Evolutionary conservation across 1,140 invertebrate genomes (phyloP).

Genomic region (Schlechtendalia chinensis): DNA sequence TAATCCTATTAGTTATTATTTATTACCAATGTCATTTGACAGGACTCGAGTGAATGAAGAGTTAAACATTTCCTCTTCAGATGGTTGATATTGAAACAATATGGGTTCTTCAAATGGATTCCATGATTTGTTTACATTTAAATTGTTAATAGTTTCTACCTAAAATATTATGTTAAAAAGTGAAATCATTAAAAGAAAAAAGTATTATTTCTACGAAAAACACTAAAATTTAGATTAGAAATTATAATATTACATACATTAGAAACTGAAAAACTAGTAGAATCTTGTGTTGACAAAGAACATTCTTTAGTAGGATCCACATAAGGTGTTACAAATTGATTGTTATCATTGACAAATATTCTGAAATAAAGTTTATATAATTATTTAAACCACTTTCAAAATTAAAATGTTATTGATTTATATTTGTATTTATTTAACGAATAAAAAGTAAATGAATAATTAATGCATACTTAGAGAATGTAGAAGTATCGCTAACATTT

Average conservation of each 20-base stretch:
- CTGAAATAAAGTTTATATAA: slow-evolving; percentile 58
- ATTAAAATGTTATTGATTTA: not conserved
- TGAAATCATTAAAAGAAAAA: not conserved
- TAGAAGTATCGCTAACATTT: slow-evolving; percentile 84
- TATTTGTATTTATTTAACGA: not conserved
- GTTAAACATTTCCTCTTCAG: slow-evolving; percentile 20
- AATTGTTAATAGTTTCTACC: slow-evolving; percentile 30
- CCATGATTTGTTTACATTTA: slow-evolving; percentile 68
- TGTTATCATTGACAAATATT: slow-evolving; percentile 72
- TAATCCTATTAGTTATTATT: not conserved
- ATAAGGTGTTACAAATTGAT: slow-evolving; percentile 74
- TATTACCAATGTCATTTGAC: slow-evolving; percentile 24
- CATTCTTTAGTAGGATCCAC: slow-evolving; percentile 55
- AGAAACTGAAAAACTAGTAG: not conserved
- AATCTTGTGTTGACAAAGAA: slow-evolving; percentile 9
- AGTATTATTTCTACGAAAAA: not conserved
- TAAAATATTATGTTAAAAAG: slow-evolving; percentile 22
- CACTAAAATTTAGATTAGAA: not conserved
- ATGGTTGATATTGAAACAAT: slow-evolving; percentile 13
- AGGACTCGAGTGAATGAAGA: not conserved
- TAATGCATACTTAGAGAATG: slow-evolving; percentile 73
- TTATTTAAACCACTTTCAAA: not conserved
- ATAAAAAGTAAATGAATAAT: slow-evolving; percentile 26
- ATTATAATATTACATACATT: slow-evolving; percentile 23
- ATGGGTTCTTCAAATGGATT: slow-evolving; percentile 75